Evolutionary conservation across 2,113 vertebrate genomes (phyloP).

Genomic region (Anguilla japonica): DNA sequence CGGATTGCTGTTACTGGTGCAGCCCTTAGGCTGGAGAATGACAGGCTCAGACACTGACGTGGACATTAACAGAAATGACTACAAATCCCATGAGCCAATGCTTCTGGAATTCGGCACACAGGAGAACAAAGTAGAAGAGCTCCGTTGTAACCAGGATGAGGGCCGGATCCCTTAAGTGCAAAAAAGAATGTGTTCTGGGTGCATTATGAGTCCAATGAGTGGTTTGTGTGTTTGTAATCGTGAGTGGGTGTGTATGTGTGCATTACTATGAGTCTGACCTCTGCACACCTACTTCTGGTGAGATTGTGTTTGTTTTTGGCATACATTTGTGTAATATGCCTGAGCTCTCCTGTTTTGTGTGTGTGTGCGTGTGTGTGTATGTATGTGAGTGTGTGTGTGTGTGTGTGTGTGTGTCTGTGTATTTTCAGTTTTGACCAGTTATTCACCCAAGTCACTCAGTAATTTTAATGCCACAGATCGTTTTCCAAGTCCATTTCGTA

Average conservation of each 20-base stretch:
- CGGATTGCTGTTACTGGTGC: neutral
- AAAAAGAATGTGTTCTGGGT: neutral
- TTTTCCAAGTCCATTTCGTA: neutral
- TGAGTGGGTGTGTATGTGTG: neutral
- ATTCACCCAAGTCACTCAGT: neutral
- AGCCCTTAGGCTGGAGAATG: neutral
- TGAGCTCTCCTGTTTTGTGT: neutral
- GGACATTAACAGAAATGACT: neutral
- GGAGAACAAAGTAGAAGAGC: neutral
- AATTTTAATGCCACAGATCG: neutral
- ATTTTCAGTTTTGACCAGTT: neutral
- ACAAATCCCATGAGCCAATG: neutral
- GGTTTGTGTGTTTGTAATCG: neutral
- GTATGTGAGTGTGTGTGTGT: neutral
- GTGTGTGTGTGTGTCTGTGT: neutral
- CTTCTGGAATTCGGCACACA: neutral
- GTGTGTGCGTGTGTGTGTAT: neutral
- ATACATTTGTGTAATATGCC: neutral
- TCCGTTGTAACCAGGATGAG: neutral
- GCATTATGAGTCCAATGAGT: too few relatives aligned
- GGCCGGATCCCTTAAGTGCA: neutral
- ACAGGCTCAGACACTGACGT: neutral
- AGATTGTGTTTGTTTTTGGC: neutral
- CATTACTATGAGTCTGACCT: neutral
- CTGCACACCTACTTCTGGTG: neutral